Percentiles rank a stretch among this genome's conserved stretches.
Evolutionary conservation across 2,113 vertebrate genomes (phyloP).

Genomic region (Rutilus rutilus): DNA sequence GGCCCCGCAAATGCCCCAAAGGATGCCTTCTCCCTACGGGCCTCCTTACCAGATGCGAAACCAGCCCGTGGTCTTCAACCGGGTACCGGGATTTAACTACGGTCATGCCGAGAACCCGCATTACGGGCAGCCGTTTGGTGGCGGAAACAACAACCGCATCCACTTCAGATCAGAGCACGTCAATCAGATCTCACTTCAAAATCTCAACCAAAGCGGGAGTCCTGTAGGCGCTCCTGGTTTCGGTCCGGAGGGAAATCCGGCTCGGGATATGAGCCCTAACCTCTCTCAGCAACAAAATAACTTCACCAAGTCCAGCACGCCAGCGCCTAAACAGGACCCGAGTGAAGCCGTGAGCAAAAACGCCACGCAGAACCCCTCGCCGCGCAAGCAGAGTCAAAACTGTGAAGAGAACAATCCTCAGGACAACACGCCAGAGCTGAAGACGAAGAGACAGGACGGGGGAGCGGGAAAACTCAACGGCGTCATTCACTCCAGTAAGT

Average conservation of each 20-base stretch:
- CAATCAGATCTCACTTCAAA: slow-evolving; percentile 69
- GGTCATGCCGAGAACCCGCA: slow-evolving; percentile 73
- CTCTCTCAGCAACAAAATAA: slow-evolving; percentile 73
- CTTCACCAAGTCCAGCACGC: slow-evolving; percentile 67
- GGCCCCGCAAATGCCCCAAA: slow-evolving; percentile 73
- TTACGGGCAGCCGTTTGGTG: slow-evolving; percentile 72
- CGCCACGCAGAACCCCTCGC: slow-evolving; percentile 61
- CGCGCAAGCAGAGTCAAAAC: slow-evolving; percentile 73
- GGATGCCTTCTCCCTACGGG: slow-evolving; percentile 76
- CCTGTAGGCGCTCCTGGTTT: slow-evolving; percentile 70
- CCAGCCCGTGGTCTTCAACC: slow-evolving; percentile 78
- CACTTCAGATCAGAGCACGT: slow-evolving; percentile 79
- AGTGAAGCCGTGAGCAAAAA: slow-evolving; percentile 70
- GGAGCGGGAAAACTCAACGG: slow-evolving; percentile 73
- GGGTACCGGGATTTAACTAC: slow-evolving; percentile 77
- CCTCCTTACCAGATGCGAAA: slow-evolving; percentile 77
- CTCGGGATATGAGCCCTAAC: slow-evolving; percentile 71
- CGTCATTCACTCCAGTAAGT: slow-evolving; percentile 67
- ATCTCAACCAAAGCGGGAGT: slow-evolving; percentile 70
- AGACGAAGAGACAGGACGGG: slow-evolving; percentile 54
- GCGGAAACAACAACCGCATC: slow-evolving; percentile 69
- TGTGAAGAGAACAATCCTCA: slow-evolving; percentile 72
- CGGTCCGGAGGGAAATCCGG: slow-evolving; percentile 68
- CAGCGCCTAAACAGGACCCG: slow-evolving; percentile 74
- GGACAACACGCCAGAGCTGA: slow-evolving; percentile 70